Evolutionary conservation across 2,113 vertebrate species (phyloP).

Genomic region (Hylia prasina): DNA sequence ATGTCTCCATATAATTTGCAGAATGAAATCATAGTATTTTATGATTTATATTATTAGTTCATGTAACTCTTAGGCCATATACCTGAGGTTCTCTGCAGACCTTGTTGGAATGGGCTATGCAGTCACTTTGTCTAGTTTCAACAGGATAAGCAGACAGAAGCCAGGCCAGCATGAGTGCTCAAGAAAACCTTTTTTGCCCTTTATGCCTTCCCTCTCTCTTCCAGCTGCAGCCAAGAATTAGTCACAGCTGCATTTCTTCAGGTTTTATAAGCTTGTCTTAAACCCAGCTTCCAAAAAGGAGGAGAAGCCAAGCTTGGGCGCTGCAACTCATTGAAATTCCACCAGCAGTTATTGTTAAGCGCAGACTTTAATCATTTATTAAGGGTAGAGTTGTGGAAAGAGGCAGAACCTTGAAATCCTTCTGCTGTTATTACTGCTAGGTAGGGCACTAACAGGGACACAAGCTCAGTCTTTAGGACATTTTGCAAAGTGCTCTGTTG

Average conservation of each 20-base stretch:
- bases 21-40: slow-evolving; percentile 51
- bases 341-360: background rate
- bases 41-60: slow-evolving; percentile 13
- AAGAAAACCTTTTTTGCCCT: background rate
- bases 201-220: background rate
- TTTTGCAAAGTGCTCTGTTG: background rate
- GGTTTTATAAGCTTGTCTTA: background rate
- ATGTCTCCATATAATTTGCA: background rate
- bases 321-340: slow-evolving; percentile 2
- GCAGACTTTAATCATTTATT: slow-evolving; percentile 32
- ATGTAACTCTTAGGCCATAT: background rate
- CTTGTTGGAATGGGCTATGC: background rate
- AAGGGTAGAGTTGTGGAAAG: background rate
- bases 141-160: background rate
- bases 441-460: background rate
- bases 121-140: background rate
- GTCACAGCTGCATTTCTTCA: slow-evolving; percentile 40
- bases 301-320: background rate
- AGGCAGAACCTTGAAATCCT: background rate
- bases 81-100: background rate
- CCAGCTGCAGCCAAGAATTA: background rate
- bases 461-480: background rate
- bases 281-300: background rate
- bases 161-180: background rate
- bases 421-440: background rate